Evolutionary conservation across 2,888 invertebrate genomes (phyloP).

Genomic region (Morpho deidamia): DNA sequence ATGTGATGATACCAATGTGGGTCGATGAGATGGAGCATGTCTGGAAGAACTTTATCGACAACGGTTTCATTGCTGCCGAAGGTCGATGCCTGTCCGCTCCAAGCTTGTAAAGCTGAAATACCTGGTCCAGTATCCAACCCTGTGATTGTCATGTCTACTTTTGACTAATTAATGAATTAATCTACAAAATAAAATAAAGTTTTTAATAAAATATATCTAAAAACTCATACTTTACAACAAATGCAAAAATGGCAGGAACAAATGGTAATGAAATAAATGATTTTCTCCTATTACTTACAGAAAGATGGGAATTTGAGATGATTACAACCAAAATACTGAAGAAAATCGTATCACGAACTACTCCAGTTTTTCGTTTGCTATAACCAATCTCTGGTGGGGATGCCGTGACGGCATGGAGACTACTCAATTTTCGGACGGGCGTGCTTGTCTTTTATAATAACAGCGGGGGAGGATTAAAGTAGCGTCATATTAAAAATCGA

Average conservation of each 20-base stretch:
- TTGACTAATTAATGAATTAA: conserved; percentile 11
- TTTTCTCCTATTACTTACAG: too few relatives aligned
- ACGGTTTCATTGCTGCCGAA: conserved; percentile 85
- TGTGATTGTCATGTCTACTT: conserved; percentile 53
- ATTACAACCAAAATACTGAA: conserved; percentile 73
- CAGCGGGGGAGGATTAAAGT: conserved; percentile 44
- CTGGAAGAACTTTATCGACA: conserved; percentile 87
- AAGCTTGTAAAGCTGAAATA: conserved; percentile 63
- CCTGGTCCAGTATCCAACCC: conserved; percentile 66
- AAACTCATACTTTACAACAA: too few relatives aligned
- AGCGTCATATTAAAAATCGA: conserved; percentile 59
- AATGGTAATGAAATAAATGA: too few relatives aligned
- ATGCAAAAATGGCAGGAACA: too few relatives aligned
- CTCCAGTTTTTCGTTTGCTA: conserved; percentile 68
- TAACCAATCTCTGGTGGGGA: conserved; percentile 64
- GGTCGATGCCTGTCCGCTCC: conserved; percentile 69
- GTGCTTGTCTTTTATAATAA: conserved; percentile 57
- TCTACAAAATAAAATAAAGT: not conserved
- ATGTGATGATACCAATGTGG: conserved; percentile 82
- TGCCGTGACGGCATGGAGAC: conserved; percentile 63
- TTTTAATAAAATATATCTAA: too few relatives aligned
- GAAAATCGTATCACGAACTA: conserved; percentile 77
- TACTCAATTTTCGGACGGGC: conserved; percentile 46
- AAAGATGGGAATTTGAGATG: conserved; percentile 39
- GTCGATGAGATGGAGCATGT: conserved; percentile 87